phyloP scores from a whole-genome alignment of 2,888 invertebrate species.

The Spodoptera littoralis region DNA sequence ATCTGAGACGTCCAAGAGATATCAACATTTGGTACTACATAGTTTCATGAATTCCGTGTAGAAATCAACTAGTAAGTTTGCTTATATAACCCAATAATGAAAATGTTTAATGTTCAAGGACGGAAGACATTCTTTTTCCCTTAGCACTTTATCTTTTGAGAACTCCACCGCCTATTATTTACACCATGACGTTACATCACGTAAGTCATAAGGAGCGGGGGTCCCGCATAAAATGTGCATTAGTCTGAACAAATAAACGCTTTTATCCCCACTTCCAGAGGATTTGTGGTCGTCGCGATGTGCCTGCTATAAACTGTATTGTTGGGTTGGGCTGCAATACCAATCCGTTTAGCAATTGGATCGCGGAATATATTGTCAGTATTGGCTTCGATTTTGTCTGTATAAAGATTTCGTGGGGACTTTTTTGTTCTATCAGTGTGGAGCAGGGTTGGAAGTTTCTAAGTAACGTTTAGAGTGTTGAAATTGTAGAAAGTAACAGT shows the following conservation, averaged over 20 bases:
- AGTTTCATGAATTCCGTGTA: no score
- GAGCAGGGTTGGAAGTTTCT: no score
- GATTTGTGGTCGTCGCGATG: slow-evolving; percentile 76
- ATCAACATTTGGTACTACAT: no score
- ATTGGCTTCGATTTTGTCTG: slow-evolving; percentile 30
- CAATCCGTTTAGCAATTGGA: slow-evolving; percentile 54
- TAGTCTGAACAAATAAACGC: slow-evolving; percentile 87
- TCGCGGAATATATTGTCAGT: slow-evolving; percentile 39
- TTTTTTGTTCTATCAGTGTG: background rate
- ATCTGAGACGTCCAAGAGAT: no score
- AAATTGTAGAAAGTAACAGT: no score
- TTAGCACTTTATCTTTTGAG: background rate
- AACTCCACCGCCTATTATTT: slow-evolving; percentile 52
- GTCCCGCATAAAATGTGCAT: slow-evolving; percentile 86
- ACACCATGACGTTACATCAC: slow-evolving; percentile 72
- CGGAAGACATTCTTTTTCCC: background rate
- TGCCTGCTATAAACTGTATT: slow-evolving; percentile 68
- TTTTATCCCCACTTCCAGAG: slow-evolving; percentile 79
- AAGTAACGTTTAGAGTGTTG: no score
- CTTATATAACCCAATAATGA: no score
- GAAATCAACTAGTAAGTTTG: no score
- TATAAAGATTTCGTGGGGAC: slow-evolving; percentile 32
- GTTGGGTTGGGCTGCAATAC: slow-evolving; percentile 53
- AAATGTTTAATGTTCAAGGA: no score
- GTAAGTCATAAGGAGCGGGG: slow-evolving; percentile 82